Conservation (phyloP, 2,888 invertebrate species). For the Spisula solida region DNA sequence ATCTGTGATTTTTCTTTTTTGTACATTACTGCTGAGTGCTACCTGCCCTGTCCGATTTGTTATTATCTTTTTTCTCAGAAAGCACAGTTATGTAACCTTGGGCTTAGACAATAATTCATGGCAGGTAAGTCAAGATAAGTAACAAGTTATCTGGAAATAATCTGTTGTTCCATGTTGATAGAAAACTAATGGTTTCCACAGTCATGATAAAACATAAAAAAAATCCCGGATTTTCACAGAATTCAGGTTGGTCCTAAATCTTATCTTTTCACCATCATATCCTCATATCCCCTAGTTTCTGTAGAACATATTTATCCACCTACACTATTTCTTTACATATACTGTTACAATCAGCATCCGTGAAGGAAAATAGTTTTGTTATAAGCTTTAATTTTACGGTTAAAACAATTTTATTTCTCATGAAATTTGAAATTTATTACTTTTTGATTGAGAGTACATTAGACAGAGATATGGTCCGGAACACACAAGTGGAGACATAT, state of each 20-base stretch:
- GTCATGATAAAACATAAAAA: conserved; percentile 1
- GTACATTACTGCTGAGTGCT: too few relatives aligned
- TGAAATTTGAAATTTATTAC: conserved; percentile 1
- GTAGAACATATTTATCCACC: background rate
- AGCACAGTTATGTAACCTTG: too few relatives aligned
- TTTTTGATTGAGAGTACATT: background rate
- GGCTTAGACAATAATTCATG: too few relatives aligned
- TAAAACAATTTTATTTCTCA: conserved; percentile 7
- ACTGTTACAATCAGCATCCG: background rate
- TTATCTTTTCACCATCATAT: background rate
- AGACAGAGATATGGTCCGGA: background rate
- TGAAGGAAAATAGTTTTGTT: too few relatives aligned
- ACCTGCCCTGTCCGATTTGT: too few relatives aligned
- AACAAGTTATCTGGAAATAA: background rate
- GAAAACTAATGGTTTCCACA: conserved; percentile 7
- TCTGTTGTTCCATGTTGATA: background rate
- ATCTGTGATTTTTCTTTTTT: too few relatives aligned
- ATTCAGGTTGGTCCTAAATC: background rate
- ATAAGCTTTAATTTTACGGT: background rate
- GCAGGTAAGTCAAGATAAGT: too few relatives aligned
- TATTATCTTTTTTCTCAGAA: too few relatives aligned
- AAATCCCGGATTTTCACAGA: background rate
- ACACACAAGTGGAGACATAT: background rate
- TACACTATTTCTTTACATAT: background rate
- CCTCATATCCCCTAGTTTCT: background rate